Evolutionary conservation across 2,113 vertebrate species (phyloP).

Genomic region (Colaptes auratus): DNA sequence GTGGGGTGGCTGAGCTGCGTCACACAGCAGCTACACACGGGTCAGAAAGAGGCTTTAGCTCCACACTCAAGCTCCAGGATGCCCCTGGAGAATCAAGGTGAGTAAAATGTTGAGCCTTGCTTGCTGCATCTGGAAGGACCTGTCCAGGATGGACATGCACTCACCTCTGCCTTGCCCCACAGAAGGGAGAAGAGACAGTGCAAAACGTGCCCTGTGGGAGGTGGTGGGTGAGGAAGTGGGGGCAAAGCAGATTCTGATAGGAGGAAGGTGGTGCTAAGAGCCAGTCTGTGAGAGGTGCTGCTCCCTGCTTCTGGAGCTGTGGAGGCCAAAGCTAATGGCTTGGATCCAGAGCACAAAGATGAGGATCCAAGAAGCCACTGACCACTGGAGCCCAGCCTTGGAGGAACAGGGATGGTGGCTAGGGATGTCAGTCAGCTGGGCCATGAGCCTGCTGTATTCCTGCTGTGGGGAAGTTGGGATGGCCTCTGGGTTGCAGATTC

Average conservation of each 20-base stretch:
- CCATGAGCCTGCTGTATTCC: neutral
- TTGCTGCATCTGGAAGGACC: rapidly evolving
- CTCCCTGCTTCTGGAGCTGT: neutral
- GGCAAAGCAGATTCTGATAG: neutral
- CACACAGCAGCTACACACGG: neutral
- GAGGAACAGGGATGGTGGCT: neutral
- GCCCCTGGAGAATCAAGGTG: neutral
- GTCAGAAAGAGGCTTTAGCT: neutral
- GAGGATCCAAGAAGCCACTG: neutral
- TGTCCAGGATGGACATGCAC: rapidly evolving
- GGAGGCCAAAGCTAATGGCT: neutral
- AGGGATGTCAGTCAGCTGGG: neutral
- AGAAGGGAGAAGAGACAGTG: neutral
- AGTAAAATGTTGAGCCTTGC: neutral
- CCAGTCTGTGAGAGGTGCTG: neutral
- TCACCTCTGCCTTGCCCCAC: neutral
- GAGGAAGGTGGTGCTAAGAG: neutral
- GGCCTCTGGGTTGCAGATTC: neutral
- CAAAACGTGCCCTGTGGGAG: neutral
- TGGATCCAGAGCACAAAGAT: no score
- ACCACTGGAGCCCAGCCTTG: neutral
- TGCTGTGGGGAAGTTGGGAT: neutral
- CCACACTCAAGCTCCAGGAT: neutral
- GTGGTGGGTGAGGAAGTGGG: rapidly evolving
- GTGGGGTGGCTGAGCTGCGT: neutral